Conservation (phyloP, 53 echinoderm and acorn worm genomes). For the Mesocentrotus franciscanus region DNA sequence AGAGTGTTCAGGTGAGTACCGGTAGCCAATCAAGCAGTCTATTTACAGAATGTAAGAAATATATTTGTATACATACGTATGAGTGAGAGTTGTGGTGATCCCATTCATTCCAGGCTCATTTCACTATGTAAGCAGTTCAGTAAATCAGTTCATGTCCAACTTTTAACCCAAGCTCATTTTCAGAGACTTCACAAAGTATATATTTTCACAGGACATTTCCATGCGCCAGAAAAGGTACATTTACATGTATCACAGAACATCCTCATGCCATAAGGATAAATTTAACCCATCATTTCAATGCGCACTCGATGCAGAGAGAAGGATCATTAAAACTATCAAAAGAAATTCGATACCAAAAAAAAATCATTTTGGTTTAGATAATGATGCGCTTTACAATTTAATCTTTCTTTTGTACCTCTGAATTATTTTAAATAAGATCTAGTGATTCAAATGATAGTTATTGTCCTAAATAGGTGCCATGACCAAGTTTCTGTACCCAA, state of each 20-base stretch:
- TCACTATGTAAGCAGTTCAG: slow-evolving; percentile 26
- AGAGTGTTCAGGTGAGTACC: slow-evolving; percentile 88
- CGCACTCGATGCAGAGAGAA: background rate
- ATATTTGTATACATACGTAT: background rate
- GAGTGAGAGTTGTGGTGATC: slow-evolving; percentile 41
- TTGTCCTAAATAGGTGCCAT: background rate
- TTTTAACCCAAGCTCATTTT: slow-evolving; percentile 35
- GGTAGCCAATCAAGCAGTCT: background rate
- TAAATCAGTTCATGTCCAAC: slow-evolving; percentile 26
- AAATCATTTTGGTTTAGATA: background rate
- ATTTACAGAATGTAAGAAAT: background rate
- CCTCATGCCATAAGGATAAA: background rate
- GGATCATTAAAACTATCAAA: background rate
- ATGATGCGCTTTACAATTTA: background rate
- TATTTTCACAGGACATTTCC: slow-evolving; percentile 17
- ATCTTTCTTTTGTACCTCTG: no score
- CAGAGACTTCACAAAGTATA: background rate
- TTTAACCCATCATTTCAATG: slow-evolving; percentile 18
- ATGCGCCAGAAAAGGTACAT: background rate
- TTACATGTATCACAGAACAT: slow-evolving; percentile 36
- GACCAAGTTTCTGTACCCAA: background rate
- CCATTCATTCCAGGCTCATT: slow-evolving; percentile 41
- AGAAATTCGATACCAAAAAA: background rate
- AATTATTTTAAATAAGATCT: background rate
- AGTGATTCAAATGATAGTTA: background rate